Conservation (phyloP, 2,888 invertebrate genomes). For the Chalcis sispes region DNA sequence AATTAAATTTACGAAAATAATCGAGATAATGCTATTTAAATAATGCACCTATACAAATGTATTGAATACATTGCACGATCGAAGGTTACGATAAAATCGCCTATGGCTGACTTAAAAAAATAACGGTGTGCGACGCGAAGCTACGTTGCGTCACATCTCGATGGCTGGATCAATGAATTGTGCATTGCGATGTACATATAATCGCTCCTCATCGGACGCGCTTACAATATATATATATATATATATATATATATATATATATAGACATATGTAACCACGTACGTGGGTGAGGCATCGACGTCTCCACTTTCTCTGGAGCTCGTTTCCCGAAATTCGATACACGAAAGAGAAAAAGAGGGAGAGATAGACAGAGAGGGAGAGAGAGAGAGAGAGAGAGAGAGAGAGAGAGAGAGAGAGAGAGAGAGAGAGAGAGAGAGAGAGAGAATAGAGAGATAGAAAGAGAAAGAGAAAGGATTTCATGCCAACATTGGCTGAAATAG, state of each 20-base stretch:
- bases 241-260: background rate
- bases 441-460: too few species aligned
- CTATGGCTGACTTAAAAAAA: constrained; percentile 60
- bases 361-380: too few species aligned
- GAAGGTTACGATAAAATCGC: constrained; percentile 35
- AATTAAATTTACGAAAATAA: constrained; percentile 47
- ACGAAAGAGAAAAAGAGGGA: too few species aligned
- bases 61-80: constrained; percentile 34
- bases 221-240: constrained; percentile 26
- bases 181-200: constrained; percentile 8
- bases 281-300: constrained; percentile 62
- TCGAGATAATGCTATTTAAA: constrained; percentile 32
- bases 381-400: too few species aligned
- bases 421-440: too few species aligned
- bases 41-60: constrained; percentile 42
- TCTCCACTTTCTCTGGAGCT: constrained; percentile 63
- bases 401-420: too few species aligned
- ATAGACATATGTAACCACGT: background rate
- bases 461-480: too few species aligned
- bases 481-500: constrained; percentile 55
- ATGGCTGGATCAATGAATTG: constrained; percentile 43
- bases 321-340: constrained; percentile 59
- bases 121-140: constrained; percentile 42
- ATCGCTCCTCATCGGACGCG: constrained; percentile 8
- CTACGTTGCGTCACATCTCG: constrained; percentile 45